phyloP scores from a whole-genome alignment of 2,888 invertebrate species.

The Archips crataeganus region DNA sequence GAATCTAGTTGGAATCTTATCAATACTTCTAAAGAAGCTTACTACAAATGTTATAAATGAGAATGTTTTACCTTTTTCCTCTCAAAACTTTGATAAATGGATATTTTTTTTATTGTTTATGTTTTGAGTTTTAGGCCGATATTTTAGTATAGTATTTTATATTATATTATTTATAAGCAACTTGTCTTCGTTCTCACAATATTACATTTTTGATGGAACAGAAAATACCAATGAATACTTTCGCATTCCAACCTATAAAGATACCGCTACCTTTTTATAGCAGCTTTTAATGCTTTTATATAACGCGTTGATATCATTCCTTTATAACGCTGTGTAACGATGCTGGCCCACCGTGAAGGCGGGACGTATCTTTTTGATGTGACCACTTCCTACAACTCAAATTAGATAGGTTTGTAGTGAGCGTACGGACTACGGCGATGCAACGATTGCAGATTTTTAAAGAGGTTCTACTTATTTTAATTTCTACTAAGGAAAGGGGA shows the following conservation, averaged over 20 bases:
- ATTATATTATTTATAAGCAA: no score
- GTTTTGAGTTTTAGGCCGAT: no score
- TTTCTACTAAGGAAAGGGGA: no score
- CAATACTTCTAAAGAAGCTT: not conserved
- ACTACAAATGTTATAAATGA: not conserved
- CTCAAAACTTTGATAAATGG: no score
- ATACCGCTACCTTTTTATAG: slow-evolving; percentile 14
- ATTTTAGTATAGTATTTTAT: no score
- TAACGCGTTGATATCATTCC: slow-evolving; percentile 25
- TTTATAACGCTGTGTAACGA: slow-evolving; percentile 41
- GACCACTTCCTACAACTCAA: slow-evolving; percentile 74
- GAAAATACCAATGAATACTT: not conserved
- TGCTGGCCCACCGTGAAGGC: slow-evolving; percentile 54
- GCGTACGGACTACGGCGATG: slow-evolving; percentile 28
- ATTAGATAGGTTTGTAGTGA: slow-evolving; percentile 43
- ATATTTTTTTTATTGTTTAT: no score
- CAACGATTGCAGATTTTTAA: not conserved
- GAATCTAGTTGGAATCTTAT: not conserved
- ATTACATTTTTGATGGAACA: no score
- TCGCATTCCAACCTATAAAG: slow-evolving; percentile 8
- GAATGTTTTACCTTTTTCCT: no score
- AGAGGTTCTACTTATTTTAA: no score
- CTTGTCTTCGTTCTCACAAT: no score
- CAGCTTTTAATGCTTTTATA: slow-evolving; percentile 23
- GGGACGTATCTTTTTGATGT: slow-evolving; percentile 78